Evolutionary conservation across 1,140 invertebrate species (phyloP).

Genomic region (Hirudo medicinalis): DNA sequence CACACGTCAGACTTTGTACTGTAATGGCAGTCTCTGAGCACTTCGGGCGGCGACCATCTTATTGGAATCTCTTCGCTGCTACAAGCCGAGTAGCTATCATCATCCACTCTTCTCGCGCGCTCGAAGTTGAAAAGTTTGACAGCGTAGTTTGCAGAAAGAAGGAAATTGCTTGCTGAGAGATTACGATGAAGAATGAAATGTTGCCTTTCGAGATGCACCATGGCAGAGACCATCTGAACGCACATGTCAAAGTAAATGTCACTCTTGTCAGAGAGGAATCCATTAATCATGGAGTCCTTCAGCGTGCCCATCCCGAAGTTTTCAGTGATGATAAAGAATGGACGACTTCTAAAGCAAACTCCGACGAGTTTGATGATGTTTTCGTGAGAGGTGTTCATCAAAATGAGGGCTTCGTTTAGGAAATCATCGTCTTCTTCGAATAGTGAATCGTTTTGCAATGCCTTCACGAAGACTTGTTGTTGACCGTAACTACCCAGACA

Average conservation of each 20-base stretch:
- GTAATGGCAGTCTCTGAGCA: constrained; percentile 84
- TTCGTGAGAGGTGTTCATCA: constrained; percentile 21
- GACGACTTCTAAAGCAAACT: constrained; percentile 18
- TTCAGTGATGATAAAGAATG: constrained; percentile 20
- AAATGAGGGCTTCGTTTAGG: constrained; percentile 17
- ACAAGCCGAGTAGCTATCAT: constrained; percentile 21
- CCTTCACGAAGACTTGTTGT: constrained; percentile 19
- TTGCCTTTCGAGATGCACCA: constrained; percentile 19
- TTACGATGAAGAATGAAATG: constrained; percentile 21
- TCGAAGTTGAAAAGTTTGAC: constrained; percentile 22
- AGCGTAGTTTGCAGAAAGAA: constrained; percentile 12
- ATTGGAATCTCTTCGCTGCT: constrained; percentile 64
- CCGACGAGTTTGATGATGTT: constrained; percentile 21
- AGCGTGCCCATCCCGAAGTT: constrained; percentile 17
- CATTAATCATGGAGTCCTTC: constrained; percentile 15
- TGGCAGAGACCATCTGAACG: constrained; percentile 19
- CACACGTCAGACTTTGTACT: constrained; percentile 97
- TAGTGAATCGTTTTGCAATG: constrained; percentile 12
- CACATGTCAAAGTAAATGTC: constrained; percentile 23
- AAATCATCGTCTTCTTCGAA: constrained; percentile 21
- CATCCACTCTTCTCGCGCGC: constrained; percentile 16
- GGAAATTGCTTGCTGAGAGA: constrained; percentile 21
- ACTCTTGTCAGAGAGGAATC: constrained; percentile 15
- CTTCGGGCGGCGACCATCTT: constrained; percentile 94
- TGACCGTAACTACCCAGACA: constrained; percentile 15